Conservation (phyloP, 2,888 invertebrate genomes). For the Machimus rusticus region DNA sequence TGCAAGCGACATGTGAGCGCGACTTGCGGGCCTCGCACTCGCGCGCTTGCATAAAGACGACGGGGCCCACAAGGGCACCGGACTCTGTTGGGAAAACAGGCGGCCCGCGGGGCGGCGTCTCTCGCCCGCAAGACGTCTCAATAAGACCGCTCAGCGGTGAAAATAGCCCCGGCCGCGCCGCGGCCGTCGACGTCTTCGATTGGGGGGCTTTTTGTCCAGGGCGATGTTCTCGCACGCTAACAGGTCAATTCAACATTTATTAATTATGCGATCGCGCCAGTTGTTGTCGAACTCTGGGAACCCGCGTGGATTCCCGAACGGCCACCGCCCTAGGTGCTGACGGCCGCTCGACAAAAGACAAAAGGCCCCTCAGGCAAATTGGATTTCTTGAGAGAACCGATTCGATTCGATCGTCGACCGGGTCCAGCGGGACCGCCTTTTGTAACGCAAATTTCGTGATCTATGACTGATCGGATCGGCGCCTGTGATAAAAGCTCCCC, state of each 20-base stretch:
- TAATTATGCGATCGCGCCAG: neutral
- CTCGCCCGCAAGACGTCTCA: neutral
- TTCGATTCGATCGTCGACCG: neutral
- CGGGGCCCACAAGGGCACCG: neutral
- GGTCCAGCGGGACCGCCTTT: neutral
- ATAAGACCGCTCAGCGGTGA: neutral
- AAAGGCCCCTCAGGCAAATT: neutral
- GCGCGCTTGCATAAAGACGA: neutral
- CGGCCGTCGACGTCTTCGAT: neutral
- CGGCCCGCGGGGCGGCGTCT: neutral
- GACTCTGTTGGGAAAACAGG: neutral
- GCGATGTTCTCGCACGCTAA: neutral
- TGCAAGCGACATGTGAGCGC: constrained; percentile 19
- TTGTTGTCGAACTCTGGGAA: neutral
- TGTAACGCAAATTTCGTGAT: neutral
- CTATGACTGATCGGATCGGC: neutral
- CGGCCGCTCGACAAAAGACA: neutral
- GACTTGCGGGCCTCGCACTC: neutral
- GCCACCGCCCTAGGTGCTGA: neutral
- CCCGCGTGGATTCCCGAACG: neutral
- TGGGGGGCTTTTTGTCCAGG: neutral
- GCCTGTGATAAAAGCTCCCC: neutral
- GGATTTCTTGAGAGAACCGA: neutral
- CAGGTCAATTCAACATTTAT: neutral
- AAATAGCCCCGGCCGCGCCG: neutral